Conservation (phyloP, 2,797 vertebrate genomes). For the Stomatorhinus walkeri region DNA sequence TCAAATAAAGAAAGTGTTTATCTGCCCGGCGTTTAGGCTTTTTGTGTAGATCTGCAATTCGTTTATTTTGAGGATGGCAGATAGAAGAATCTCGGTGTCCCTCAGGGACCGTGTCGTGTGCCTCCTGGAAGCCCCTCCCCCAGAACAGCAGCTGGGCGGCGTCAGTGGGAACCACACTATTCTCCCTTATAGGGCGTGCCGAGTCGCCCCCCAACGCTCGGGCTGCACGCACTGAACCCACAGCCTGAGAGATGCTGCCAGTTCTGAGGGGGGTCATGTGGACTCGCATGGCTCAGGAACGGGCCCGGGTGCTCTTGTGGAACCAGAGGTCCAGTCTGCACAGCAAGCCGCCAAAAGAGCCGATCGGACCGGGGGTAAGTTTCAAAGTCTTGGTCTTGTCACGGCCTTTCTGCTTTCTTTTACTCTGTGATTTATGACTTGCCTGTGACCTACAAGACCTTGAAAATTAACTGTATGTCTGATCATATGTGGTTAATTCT, state of each 20-base stretch:
- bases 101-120: background rate
- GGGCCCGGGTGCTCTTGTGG: slow-evolving; percentile 36
- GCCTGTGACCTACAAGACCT: background rate
- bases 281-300: slow-evolving; percentile 25
- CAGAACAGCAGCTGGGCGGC: slow-evolving; percentile 40
- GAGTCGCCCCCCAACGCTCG: slow-evolving; percentile 27
- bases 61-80: background rate
- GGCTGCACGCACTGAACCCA: slow-evolving; percentile 21
- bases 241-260: slow-evolving; percentile 45
- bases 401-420: background rate
- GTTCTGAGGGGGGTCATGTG: slow-evolving; percentile 33
- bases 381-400: slow-evolving; percentile 16
- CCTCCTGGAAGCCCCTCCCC: slow-evolving; percentile 52
- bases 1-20: background rate
- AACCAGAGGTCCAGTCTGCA: slow-evolving; percentile 46
- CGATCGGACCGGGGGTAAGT: slow-evolving; percentile 66
- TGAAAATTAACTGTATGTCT: background rate
- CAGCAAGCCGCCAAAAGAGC: slow-evolving; percentile 63
- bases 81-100: background rate
- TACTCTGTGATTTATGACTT: background rate
- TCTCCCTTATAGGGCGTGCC: slow-evolving; percentile 48
- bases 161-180: slow-evolving; percentile 33
- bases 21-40: background rate
- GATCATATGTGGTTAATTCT: background rate
- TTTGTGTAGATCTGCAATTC: background rate